Evolutionary conservation across 2,888 invertebrate species (phyloP).

Genomic region (Ichneumoninae sp.): DNA sequence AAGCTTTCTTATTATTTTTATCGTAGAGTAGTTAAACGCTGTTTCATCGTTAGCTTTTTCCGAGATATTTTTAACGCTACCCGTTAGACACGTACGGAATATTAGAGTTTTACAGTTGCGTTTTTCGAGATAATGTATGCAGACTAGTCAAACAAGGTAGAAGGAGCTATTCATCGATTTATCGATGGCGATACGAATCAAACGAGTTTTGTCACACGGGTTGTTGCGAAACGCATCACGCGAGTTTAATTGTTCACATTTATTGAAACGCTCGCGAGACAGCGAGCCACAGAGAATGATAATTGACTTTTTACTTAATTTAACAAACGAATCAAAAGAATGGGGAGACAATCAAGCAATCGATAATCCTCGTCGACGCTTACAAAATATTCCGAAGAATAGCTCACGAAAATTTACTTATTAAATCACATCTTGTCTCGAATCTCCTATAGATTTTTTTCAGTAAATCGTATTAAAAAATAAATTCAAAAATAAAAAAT

Average conservation of each 20-base stretch:
- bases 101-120: slow-evolving; percentile 2
- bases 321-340: slow-evolving; percentile 32
- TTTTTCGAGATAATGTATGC: not conserved
- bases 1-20: slow-evolving; percentile 6
- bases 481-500: not conserved
- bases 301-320: not conserved
- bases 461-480: not conserved
- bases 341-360: slow-evolving; percentile 21
- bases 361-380: slow-evolving; percentile 33
- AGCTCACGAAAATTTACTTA: not conserved
- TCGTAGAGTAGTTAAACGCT: not conserved
- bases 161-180: not conserved
- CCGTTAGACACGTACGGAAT: not conserved
- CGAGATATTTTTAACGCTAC: not conserved
- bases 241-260: not conserved
- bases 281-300: not conserved
- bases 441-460: not conserved
- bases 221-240: not conserved
- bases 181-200: not conserved
- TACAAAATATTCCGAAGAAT: not conserved
- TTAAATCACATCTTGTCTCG: not conserved
- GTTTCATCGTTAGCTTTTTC: not conserved
- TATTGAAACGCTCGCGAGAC: not conserved
- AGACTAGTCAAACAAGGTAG: not conserved
- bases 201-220: not conserved